Percentiles rank a stretch among this genome's conserved stretches.
These are phyloP conservation scores for Habropoda laboriosa DNA, from an alignment of 1,140 invertebrate species.

Conservation along the genomic window DNA sequence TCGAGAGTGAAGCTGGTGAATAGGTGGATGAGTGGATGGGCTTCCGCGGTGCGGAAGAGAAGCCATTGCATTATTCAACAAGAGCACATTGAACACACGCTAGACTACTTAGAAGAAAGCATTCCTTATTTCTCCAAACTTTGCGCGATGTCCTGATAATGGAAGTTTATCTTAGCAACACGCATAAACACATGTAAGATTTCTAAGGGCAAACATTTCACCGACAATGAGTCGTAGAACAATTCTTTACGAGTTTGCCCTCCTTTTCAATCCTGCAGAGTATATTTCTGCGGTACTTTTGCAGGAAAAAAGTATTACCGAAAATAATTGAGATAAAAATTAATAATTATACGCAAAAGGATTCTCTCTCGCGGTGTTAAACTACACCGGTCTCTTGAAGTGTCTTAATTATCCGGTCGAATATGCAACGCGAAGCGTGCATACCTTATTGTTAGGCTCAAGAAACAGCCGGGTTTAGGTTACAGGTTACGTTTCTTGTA, in stretches of 20 bases:
- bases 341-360: no score
- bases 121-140: conserved; percentile 58
- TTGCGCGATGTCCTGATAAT: background rate
- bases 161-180: conserved; percentile 37
- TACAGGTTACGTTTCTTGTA: no score
- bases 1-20: background rate
- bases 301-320: no score
- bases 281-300: no score
- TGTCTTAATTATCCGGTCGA: no score
- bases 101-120: conserved; percentile 23
- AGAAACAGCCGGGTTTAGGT: no score
- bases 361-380: no score
- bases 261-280: no score
- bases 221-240: background rate
- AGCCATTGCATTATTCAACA: conserved; percentile 59
- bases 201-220: background rate
- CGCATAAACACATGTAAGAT: background rate
- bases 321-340: no score
- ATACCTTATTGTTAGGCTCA: no score
- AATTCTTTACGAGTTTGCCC: background rate
- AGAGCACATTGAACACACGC: conserved; percentile 25
- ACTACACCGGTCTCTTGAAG: no score
- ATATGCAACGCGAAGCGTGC: no score
- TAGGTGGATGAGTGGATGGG: background rate
- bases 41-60: conserved; percentile 22